Evolutionary conservation across 2,797 vertebrate species (phyloP).

Genomic region (Pipistrellus nathusii): DNA sequence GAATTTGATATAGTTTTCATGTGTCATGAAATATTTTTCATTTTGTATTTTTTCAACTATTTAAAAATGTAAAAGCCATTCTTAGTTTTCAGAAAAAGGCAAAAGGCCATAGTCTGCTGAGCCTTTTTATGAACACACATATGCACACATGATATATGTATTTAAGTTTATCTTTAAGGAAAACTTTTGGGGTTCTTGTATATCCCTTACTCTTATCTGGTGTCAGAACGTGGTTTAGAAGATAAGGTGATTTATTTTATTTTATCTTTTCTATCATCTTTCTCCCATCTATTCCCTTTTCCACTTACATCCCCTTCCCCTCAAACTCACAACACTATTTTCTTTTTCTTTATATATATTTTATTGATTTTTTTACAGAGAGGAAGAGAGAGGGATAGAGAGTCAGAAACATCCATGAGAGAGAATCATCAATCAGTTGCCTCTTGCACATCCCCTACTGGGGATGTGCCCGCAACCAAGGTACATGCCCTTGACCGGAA

Average conservation of each 20-base stretch:
- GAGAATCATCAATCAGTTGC: too few relatives aligned
- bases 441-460: too few relatives aligned
- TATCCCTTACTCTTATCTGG: background rate
- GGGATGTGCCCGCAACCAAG: too few relatives aligned
- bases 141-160: background rate
- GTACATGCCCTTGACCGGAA: too few relatives aligned
- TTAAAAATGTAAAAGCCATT: background rate
- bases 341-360: background rate
- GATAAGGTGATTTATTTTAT: background rate
- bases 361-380: too few relatives aligned
- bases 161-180: constrained; percentile 13
- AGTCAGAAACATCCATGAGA: too few relatives aligned
- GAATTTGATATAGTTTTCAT: constrained; percentile 4
- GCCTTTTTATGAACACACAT: background rate
- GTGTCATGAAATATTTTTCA: background rate
- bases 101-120: background rate
- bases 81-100: background rate
- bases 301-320: background rate
- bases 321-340: background rate
- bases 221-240: background rate
- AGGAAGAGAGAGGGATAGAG: too few relatives aligned
- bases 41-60: constrained; percentile 2
- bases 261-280: background rate
- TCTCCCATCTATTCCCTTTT: background rate
- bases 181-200: background rate